phyloP scores from a whole-genome alignment of 1,140 invertebrate species.

The Drosophila pseudoananassae region DNA sequence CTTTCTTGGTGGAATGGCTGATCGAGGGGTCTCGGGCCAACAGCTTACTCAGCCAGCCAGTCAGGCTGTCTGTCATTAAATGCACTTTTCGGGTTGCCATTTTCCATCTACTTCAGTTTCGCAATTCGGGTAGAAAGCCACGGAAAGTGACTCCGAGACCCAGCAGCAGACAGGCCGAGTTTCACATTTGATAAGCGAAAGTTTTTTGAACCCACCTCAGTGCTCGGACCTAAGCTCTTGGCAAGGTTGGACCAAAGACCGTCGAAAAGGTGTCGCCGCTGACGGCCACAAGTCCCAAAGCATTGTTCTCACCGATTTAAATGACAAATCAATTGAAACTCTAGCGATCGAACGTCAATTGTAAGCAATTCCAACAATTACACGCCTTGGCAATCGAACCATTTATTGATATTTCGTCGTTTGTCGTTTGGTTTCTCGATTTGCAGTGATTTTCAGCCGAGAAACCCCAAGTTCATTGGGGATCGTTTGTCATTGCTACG shows the following conservation, averaged over 20 bases:
- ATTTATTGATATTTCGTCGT: slow-evolving; percentile 40
- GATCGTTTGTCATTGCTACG: slow-evolving; percentile 66
- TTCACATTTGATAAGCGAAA: slow-evolving; percentile 72
- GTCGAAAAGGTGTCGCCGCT: slow-evolving; percentile 36
- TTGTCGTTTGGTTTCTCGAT: too few relatives aligned
- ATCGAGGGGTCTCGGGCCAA: slow-evolving; percentile 9
- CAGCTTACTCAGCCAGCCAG: slow-evolving; percentile 20
- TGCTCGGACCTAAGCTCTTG: slow-evolving; percentile 19
- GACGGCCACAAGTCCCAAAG: slow-evolving; percentile 27
- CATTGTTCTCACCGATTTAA: slow-evolving; percentile 39
- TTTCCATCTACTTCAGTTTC: slow-evolving; percentile 52
- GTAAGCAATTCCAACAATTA: slow-evolving; percentile 56
- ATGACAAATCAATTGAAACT: slow-evolving; percentile 51
- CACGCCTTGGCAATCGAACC: slow-evolving; percentile 45
- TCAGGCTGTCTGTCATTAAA: slow-evolving; percentile 61
- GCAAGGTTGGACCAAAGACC: slow-evolving; percentile 58
- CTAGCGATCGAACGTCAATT: slow-evolving; percentile 31
- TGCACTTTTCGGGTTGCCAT: slow-evolving; percentile 59
- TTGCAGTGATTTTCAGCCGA: slow-evolving; percentile 63
- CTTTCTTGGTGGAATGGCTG: slow-evolving; percentile 27
- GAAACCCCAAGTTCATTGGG: slow-evolving; percentile 34
- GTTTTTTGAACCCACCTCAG: slow-evolving; percentile 66
- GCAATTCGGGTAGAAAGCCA: slow-evolving; percentile 61
- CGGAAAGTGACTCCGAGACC: slow-evolving; percentile 43
- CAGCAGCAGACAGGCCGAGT: slow-evolving; percentile 50